These are phyloP conservation scores for Criorhina ranunculi DNA, from an alignment of 2,888 invertebrate genomes.

Conservation along the genomic window DNA sequence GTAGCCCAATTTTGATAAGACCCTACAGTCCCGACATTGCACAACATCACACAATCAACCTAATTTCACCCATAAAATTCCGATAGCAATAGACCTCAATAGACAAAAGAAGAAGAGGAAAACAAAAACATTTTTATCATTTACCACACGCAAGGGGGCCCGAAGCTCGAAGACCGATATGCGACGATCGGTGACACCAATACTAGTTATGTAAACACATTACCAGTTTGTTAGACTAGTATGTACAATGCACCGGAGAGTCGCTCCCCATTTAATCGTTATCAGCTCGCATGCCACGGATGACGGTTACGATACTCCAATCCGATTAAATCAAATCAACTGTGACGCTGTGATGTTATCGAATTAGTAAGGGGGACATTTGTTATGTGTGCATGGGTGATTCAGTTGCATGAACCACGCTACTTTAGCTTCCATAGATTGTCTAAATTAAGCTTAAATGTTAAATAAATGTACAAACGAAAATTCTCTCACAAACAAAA, in stretches of 20 bases:
- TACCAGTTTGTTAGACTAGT: slow-evolving; percentile 18
- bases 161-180: slow-evolving; percentile 5
- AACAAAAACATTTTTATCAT: slow-evolving; percentile 28
- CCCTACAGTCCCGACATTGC: slow-evolving; percentile 15
- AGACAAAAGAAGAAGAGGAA: slow-evolving; percentile 31
- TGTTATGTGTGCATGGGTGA: slow-evolving; percentile 29
- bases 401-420: slow-evolving; percentile 49
- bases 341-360: slow-evolving; percentile 57
- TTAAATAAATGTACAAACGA: slow-evolving; percentile 29
- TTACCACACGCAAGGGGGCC: slow-evolving; percentile 10
- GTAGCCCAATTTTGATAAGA: slow-evolving; percentile 27
- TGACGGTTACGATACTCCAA: slow-evolving; percentile 31
- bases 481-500: slow-evolving; percentile 65
- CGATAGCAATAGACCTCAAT: slow-evolving; percentile 52
- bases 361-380: slow-evolving; percentile 8
- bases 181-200: slow-evolving; percentile 37
- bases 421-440: slow-evolving; percentile 15
- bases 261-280: slow-evolving; percentile 30
- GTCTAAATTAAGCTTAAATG: slow-evolving; percentile 22
- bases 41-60: slow-evolving; percentile 61
- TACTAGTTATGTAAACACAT: slow-evolving; percentile 40
- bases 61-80: slow-evolving; percentile 34
- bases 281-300: slow-evolving; percentile 27
- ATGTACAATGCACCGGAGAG: slow-evolving; percentile 15
- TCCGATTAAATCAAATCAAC: slow-evolving; percentile 65